Evolutionary conservation across 2,888 invertebrate species (phyloP).

Genomic region (Pterostichus madidus): DNA sequence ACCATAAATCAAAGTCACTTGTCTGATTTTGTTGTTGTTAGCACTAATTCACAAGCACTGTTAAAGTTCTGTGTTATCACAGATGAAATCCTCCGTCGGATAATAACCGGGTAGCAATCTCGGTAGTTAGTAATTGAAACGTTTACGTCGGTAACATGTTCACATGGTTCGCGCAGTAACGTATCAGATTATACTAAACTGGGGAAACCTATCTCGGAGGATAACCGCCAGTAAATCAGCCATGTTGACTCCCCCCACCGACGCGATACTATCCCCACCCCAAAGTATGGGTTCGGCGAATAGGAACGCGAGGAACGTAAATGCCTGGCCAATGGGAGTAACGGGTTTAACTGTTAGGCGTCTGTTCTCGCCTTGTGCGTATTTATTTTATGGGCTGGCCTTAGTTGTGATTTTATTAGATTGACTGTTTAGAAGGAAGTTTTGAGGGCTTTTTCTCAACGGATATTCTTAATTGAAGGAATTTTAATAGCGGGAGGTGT

Average conservation of each 20-base stretch:
- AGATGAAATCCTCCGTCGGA: background rate
- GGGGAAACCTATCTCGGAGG: slow-evolving; percentile 53
- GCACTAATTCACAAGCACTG: background rate
- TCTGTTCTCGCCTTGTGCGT: slow-evolving; percentile 71
- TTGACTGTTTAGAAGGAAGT: slow-evolving; percentile 76
- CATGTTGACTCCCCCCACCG: slow-evolving; percentile 74
- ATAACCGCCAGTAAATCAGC: slow-evolving; percentile 75
- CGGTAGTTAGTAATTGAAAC: slow-evolving; percentile 8
- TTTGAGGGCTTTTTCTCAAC: slow-evolving; percentile 71
- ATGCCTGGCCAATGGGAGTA: slow-evolving; percentile 73
- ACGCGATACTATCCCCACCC: slow-evolving; percentile 71
- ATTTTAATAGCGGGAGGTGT: slow-evolving; percentile 46
- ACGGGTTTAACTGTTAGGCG: slow-evolving; percentile 71
- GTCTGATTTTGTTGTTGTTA: no score
- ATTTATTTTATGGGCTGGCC: slow-evolving; percentile 77
- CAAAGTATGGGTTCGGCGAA: slow-evolving; percentile 71
- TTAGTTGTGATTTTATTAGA: slow-evolving; percentile 77
- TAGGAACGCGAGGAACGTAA: slow-evolving; percentile 71
- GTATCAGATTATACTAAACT: slow-evolving; percentile 64
- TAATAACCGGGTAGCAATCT: background rate
- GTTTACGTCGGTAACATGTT: slow-evolving; percentile 25
- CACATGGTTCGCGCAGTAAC: slow-evolving; percentile 8
- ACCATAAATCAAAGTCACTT: background rate
- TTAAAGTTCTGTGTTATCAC: no score
- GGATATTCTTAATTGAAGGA: slow-evolving; percentile 54